Evolutionary conservation across 2,888 invertebrate species (phyloP).

Genomic region (Leistus spinibarbis): DNA sequence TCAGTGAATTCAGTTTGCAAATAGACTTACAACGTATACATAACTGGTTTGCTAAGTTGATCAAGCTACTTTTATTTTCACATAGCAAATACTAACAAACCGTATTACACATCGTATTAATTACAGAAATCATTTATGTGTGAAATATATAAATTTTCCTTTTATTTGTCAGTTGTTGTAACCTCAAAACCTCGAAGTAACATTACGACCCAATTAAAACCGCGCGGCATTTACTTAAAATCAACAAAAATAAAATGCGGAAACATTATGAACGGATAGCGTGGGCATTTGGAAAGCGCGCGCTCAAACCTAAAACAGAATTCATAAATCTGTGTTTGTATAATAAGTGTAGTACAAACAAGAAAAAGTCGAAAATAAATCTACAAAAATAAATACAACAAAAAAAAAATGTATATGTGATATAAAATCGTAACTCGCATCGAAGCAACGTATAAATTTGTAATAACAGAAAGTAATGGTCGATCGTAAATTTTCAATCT

Average conservation of each 20-base stretch:
- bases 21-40: background rate
- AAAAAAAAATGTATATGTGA: constrained; percentile 18
- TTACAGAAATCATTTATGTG: background rate
- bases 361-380: background rate
- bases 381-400: background rate
- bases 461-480: constrained; percentile 32
- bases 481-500: constrained; percentile 25
- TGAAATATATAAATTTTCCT: background rate
- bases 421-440: constrained; percentile 29
- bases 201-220: background rate
- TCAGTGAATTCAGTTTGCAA: background rate
- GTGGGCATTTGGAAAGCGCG: constrained; percentile 7
- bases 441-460: constrained; percentile 28
- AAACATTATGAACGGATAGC: background rate
- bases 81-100: background rate
- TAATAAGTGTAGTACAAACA: background rate
- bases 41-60: background rate
- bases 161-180: background rate
- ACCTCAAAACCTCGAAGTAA: background rate
- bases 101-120: background rate
- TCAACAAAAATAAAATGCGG: background rate
- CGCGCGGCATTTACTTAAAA: background rate
- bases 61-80: background rate
- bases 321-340: background rate
- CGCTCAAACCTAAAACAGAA: background rate